phyloP scores from a whole-genome alignment of 2,888 invertebrate genomes.

The Eumacrocentrus americanus region DNA sequence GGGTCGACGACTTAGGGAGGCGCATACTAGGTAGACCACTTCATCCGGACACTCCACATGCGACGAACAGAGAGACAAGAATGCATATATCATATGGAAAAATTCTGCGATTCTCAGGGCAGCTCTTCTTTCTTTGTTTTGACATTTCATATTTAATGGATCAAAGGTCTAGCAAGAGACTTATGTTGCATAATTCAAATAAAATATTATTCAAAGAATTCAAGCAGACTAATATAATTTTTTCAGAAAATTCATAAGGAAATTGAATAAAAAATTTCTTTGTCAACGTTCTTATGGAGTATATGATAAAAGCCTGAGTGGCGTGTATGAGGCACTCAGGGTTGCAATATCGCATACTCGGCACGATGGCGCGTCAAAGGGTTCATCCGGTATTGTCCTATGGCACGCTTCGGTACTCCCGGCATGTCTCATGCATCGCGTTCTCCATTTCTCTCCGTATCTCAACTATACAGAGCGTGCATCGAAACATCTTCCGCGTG shows the following conservation, averaged over 20 bases:
- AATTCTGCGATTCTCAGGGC: too few relatives aligned
- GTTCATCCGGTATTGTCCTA: constrained; percentile 40
- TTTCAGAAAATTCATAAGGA: too few relatives aligned
- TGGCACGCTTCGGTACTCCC: constrained; percentile 41
- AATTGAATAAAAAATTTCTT: background rate
- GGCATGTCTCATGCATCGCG: constrained; percentile 8
- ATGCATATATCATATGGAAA: background rate
- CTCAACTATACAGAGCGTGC: background rate
- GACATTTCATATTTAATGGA: too few relatives aligned
- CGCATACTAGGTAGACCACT: constrained; percentile 17
- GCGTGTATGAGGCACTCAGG: background rate
- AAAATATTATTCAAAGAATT: too few relatives aligned
- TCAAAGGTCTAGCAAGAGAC: too few relatives aligned
- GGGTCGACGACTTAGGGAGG: constrained; percentile 15
- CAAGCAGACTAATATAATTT: too few relatives aligned
- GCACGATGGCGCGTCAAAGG: constrained; percentile 37
- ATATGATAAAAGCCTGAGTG: constrained; percentile 1
- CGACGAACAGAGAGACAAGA: constrained; percentile 2
- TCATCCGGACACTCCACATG: constrained; percentile 15
- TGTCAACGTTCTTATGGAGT: background rate
- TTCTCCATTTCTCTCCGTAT: background rate
- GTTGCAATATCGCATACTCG: constrained; percentile 20
- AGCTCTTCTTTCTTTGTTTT: too few relatives aligned
- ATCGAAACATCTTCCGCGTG: constrained; percentile 17
- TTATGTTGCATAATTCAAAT: too few relatives aligned